phyloP scores from a whole-genome alignment of 2,888 invertebrate genomes.

The Epicampocera succincta region DNA sequence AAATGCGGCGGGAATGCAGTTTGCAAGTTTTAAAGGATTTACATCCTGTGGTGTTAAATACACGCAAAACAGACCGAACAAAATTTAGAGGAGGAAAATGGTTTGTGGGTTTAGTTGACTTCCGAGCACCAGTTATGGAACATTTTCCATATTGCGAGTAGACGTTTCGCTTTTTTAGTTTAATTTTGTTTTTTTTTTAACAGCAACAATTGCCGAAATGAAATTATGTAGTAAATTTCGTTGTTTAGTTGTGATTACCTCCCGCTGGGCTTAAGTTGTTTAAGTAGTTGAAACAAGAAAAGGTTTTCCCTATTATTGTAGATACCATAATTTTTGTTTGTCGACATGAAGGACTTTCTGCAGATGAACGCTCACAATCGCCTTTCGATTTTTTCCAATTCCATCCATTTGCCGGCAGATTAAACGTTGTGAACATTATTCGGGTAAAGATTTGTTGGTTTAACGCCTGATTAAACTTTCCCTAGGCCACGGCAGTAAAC shows the following conservation, averaged over 20 bases:
- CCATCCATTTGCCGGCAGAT: slow-evolving; percentile 19
- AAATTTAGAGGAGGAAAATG: not conserved
- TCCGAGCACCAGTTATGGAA: slow-evolving; percentile 7
- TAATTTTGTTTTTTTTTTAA: slow-evolving; percentile 1
- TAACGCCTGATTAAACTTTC: slow-evolving; percentile 48
- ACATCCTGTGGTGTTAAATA: slow-evolving; percentile 63
- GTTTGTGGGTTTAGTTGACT: slow-evolving; percentile 55
- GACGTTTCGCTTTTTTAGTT: not conserved
- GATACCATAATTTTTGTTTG: slow-evolving; percentile 15
- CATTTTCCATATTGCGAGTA: not conserved
- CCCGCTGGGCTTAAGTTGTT: slow-evolving; percentile 56
- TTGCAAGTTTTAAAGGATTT: slow-evolving; percentile 57
- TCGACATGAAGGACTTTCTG: slow-evolving; percentile 22
- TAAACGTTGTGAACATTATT: slow-evolving; percentile 6
- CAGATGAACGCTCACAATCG: slow-evolving; percentile 28
- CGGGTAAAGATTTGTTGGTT: slow-evolving; percentile 40
- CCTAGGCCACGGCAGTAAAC: slow-evolving; percentile 37
- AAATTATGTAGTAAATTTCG: slow-evolving; percentile 25
- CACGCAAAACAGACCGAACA: slow-evolving; percentile 30
- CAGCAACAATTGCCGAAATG: slow-evolving; percentile 47
- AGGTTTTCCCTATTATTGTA: not conserved
- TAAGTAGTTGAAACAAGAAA: slow-evolving; percentile 45
- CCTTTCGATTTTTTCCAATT: not conserved
- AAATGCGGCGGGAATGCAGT: slow-evolving; percentile 40
- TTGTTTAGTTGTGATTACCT: slow-evolving; percentile 60